phyloP scores from a whole-genome alignment of 2,888 invertebrate species.

The Aricia artaxerxes region DNA sequence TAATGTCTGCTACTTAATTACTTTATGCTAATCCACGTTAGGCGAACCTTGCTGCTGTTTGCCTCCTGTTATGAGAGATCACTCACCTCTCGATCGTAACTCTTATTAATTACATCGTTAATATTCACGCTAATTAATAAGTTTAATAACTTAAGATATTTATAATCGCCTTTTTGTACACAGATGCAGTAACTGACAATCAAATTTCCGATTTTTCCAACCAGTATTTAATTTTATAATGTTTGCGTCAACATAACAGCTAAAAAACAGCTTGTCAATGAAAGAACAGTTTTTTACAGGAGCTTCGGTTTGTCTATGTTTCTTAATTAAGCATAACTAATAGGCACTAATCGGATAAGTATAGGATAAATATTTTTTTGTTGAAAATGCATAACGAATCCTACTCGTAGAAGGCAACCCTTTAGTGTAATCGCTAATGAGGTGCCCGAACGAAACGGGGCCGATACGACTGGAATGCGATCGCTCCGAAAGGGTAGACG shows the following conservation, averaged over 20 bases:
- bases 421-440: constrained; percentile 24
- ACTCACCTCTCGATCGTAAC: neutral
- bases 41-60: neutral
- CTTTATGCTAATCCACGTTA: constrained; percentile 7
- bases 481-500: constrained; percentile 21
- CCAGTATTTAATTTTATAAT: neutral
- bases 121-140: constrained; percentile 14
- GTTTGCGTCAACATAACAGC: neutral
- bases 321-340: constrained; percentile 10
- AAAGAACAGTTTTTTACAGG: neutral
- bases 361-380: neutral
- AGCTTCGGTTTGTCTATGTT: neutral
- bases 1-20: neutral
- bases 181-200: neutral
- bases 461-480: constrained; percentile 8
- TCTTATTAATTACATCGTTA: neutral
- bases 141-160: neutral
- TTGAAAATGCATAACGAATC: neutral
- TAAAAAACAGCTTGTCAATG: neutral
- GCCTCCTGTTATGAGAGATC: neutral
- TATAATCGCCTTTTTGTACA: neutral
- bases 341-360: constrained; percentile 6
- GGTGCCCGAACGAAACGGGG: neutral
- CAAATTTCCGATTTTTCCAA: neutral
- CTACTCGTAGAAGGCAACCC: neutral